Base-by-base conservation (phyloP, 2,113 vertebrate genomes). In the Puma concolor region DNA sequence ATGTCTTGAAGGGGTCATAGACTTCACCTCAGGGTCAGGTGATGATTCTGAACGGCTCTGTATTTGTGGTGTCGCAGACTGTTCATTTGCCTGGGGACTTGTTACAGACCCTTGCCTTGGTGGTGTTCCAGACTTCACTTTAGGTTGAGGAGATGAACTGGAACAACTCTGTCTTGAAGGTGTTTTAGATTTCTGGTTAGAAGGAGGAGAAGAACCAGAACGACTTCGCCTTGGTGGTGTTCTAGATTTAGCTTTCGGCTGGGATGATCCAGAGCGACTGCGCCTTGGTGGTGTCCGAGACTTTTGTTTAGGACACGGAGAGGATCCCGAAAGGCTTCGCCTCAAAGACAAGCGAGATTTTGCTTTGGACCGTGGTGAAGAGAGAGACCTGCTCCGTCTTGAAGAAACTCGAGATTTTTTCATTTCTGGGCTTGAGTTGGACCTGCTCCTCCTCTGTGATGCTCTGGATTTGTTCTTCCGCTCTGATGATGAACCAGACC, bases 301-400 rank as follows among this genome's bases (percentile, higher is more conserved):
- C 41, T 98, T 98, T 38, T 98, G 98, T 92, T 98, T 98, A 63
- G 98, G 89, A 13, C 93, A 92, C 0, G 97, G 97, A 94, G 98
- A 98, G 5, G 98, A 98, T 7, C 95, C 97, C 86, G 98, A 98
- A 80, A 97, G 97, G 54, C 98, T 98, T 52, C 97, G 98, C 41
- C 97, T 97, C 83, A 97, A 79, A 92, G 98, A 97, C 41, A 97
- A 91, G 11, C 33, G 95, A 60, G 98, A 97, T 95, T 98, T 98
- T 96, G 96, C 95, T 96, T 98, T 98, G 76, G 98, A 92, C 66
- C 97, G 91, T 52, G 96, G 96, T 83, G 98, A 97, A 91, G 98
- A 98, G 29, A 97, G 93, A 95, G 98, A 98, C 15, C 98, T 97
- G 86, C 98, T 98, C 33, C 98, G 96, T 36, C 98, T 97, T 19